Conservation (phyloP, 2,888 invertebrate species). For the Rotaria magnacalcarata region DNA sequence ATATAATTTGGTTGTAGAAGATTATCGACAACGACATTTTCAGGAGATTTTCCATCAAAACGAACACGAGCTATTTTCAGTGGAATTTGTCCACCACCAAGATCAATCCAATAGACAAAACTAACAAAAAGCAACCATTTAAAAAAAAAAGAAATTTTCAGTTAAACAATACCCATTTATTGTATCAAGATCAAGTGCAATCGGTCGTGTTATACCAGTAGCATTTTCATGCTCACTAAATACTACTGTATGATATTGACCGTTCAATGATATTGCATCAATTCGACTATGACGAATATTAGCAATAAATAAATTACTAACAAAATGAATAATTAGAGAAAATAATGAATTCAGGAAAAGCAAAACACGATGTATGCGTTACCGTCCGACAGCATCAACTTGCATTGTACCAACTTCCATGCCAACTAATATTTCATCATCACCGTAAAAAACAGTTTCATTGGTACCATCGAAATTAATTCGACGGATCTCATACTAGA, state of each 20-base stretch:
- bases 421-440: conserved; percentile 26
- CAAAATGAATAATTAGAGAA: not conserved
- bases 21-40: conserved; percentile 68
- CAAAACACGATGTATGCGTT: not conserved
- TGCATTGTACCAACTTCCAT: conserved; percentile 30
- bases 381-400: conserved; percentile 32
- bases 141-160: conserved; percentile 50
- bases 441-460: conserved; percentile 22
- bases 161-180: conserved; percentile 69
- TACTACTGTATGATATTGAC: conserved; percentile 77
- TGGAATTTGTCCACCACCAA: conserved; percentile 79
- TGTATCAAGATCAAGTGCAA: conserved; percentile 81
- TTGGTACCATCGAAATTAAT: conserved; percentile 41
- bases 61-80: conserved; percentile 77
- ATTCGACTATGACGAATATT: conserved; percentile 38
- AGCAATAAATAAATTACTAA: conserved; percentile 38
- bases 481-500: conserved; percentile 33
- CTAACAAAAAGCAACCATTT: conserved; percentile 58
- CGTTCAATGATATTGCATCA: conserved; percentile 63
- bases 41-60: conserved; percentile 82
- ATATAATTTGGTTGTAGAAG: conserved; percentile 71
- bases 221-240: conserved; percentile 73
- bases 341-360: not conserved
- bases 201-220: conserved; percentile 79
- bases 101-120: conserved; percentile 89